These are phyloP conservation scores for Melanocharis versteri DNA, from an alignment of 2,113 vertebrate species.

Conservation along the genomic window DNA sequence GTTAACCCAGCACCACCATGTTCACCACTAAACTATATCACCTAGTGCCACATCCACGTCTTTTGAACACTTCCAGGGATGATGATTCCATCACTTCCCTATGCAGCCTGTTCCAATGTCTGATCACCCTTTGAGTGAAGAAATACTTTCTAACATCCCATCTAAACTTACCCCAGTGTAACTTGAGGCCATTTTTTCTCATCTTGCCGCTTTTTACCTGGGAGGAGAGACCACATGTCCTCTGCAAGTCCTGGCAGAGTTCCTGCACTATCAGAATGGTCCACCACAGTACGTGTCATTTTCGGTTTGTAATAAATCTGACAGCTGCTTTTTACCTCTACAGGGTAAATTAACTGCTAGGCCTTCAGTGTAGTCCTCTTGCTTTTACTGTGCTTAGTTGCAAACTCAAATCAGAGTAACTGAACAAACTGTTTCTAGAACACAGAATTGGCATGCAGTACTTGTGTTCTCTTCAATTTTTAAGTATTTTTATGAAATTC, in stretches of 20 bases:
- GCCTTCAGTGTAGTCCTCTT: background rate
- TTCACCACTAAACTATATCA: background rate
- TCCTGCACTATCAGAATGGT: background rate
- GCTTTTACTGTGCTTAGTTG: background rate
- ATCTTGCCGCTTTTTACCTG: background rate
- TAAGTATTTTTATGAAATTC: background rate
- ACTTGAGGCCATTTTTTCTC: background rate
- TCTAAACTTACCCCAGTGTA: background rate
- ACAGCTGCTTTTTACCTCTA: background rate
- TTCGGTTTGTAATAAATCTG: background rate
- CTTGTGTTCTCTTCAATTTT: slow-evolving; percentile 2
- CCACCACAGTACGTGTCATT: fast-evolving
- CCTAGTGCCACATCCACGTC: background rate
- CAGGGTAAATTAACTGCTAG: background rate
- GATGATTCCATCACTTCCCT: background rate
- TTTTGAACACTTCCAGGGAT: background rate
- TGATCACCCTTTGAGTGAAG: background rate
- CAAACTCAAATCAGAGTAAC: background rate
- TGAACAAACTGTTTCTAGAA: background rate
- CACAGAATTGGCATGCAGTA: background rate
- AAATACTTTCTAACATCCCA: background rate
- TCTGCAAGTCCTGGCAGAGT: background rate
- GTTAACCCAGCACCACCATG: background rate
- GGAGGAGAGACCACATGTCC: background rate
- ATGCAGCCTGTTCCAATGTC: background rate